phyloP scores from a whole-genome alignment of 2,797 vertebrate species.

The Falco rusticolus region DNA sequence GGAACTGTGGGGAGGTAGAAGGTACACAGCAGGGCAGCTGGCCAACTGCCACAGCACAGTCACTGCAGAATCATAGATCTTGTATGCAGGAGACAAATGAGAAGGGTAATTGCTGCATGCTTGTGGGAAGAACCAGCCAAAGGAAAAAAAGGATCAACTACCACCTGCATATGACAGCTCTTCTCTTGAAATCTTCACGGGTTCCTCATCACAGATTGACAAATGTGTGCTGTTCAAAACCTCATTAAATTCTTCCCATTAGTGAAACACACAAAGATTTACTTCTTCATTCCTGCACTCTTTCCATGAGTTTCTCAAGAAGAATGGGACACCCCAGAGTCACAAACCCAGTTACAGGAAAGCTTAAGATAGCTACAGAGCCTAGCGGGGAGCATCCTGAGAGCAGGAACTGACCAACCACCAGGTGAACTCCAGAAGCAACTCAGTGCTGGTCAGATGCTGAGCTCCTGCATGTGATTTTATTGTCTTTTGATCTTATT shows the following conservation, averaged over 20 bases:
- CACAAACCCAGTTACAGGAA: not conserved
- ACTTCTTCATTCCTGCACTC: not conserved
- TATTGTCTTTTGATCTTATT: not conserved
- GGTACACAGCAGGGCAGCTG: slow-evolving; percentile 24
- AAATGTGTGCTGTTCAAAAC: not conserved
- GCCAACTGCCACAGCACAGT: slow-evolving; percentile 10
- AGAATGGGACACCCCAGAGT: not conserved
- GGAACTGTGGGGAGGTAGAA: slow-evolving; percentile 8
- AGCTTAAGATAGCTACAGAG: not conserved
- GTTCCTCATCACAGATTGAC: not conserved
- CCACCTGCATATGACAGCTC: not conserved
- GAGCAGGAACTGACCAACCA: not conserved
- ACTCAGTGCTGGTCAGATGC: not conserved
- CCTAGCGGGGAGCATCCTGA: not conserved
- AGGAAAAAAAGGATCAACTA: not conserved
- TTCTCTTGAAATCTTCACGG: not conserved
- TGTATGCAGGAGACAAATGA: not conserved
- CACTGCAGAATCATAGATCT: slow-evolving; percentile 4
- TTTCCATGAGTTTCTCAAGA: not conserved
- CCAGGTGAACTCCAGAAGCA: not conserved
- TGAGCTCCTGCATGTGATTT: not conserved
- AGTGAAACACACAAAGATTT: not conserved
- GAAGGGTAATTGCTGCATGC: slow-evolving; percentile 7
- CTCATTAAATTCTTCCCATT: not conserved
- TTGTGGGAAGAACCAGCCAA: not conserved